phyloP scores from a whole-genome alignment of 2,797 vertebrate genomes.

The Poecilia velifera region DNA sequence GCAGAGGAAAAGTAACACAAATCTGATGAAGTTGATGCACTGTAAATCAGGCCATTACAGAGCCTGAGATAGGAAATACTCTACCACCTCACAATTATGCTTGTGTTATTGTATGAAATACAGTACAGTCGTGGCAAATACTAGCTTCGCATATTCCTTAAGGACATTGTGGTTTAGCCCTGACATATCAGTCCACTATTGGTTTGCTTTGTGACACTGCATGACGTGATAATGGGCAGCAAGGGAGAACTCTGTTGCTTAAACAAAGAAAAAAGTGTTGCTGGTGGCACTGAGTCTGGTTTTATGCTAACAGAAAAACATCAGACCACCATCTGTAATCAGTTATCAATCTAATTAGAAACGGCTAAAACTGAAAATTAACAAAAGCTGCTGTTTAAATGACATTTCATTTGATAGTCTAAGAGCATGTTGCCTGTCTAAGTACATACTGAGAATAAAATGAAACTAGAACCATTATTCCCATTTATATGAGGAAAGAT shows the following conservation, averaged over 20 bases:
- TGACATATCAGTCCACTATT: neutral
- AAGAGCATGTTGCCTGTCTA: neutral
- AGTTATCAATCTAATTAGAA: neutral
- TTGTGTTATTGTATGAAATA: neutral
- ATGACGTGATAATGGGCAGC: neutral
- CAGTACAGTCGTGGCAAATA: neutral
- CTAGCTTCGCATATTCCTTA: neutral
- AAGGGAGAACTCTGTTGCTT: neutral
- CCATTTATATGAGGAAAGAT: conserved; percentile 26
- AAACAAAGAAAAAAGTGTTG: neutral
- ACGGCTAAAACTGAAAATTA: neutral
- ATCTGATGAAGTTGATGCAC: neutral
- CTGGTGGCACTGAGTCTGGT: neutral
- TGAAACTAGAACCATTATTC: conserved; percentile 16
- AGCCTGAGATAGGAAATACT: neutral
- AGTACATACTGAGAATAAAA: conserved; percentile 10
- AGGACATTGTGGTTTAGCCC: neutral
- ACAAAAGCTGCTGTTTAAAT: neutral
- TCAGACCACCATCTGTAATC: neutral
- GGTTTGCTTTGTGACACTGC: neutral
- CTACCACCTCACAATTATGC: neutral
- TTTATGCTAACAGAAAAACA: neutral
- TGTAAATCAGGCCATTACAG: neutral
- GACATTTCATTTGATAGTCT: neutral
- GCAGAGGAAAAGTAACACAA: neutral